Base-by-base conservation (phyloP, 2,888 invertebrate genomes). In the Poecilobothrus nobilitatus region DNA sequence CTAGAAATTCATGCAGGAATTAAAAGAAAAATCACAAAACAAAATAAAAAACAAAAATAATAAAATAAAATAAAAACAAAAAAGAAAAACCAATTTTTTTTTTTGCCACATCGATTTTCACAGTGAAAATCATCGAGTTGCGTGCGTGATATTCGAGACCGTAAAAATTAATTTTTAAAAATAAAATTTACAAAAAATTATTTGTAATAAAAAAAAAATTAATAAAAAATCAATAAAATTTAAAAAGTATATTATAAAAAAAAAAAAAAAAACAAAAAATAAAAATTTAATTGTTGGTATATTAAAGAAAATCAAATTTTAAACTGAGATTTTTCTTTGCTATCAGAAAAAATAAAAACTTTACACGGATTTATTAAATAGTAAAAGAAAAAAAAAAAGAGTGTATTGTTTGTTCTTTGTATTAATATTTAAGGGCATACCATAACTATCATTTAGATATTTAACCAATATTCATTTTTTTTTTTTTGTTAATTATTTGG, bases 21-120 rank as follows among this genome's bases (percentile, higher is more conserved):
- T 27, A 27, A 27, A 27, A 27, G 27, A 27, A 27, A 27, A 27
- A 27, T 27, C 2, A 27, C 27, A 27, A 27, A 27, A 53, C 15
- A 53, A 53, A 53, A 53, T 4, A 53, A 53, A 53, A 37, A 10
- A 37, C 15, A 53, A 53, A 18, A 53, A 53, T 2, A 53, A 53
- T 37, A 27, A 27, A 27, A 2, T 27, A 27, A 27, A 27, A 27
- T 27, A 27, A 27, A 27, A 27, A 27, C 27, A 53, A 18, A 53
- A n/a, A 53, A 53, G 37, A 37, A 37, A 12, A 37, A 37, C 37
- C 9, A 18, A 15, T 18, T 18, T 18, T 53, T 41, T 41, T 53
- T 53, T 53, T 53, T 53, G 53, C 53, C 53, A 53, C 53, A 53
- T 53, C 53, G 53, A 53, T 53, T 53, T 53, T 53, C 53, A 53